Evolutionary conservation across 2,888 invertebrate species (phyloP), one percentile per base, ranked within the genome.

Genomic region (Ophonus ardosiacus): DNA sequence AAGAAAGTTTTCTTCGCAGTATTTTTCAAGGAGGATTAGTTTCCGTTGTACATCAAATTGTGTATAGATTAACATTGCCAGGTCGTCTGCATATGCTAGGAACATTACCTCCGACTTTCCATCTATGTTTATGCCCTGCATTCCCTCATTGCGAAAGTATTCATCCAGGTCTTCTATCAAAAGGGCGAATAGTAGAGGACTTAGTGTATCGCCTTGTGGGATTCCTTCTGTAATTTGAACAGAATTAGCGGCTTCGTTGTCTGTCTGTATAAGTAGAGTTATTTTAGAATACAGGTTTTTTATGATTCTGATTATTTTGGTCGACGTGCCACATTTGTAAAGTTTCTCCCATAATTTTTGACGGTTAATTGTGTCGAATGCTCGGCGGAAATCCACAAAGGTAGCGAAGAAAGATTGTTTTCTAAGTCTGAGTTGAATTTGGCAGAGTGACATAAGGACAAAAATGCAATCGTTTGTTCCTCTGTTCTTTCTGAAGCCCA

Each of bases 61-160:
- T 15, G 43, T 38, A 13, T 74, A 38, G 10, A n/a, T 40, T 17
- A 74, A 31, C 17, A 74, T 43, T 43, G 38, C 17, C 13, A 74
- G 38, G 43, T 74, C 43, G 15, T 74, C 74, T 6, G 71, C 71
- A 71, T 38, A 74, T 71, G 43, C 31, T 13, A 71, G 71, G 10
- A 71, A 17, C 13, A 71, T 15, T 15, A 71, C 2, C 24, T 71
- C 71, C 17, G 13, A n/a, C 3, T 13, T 15, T 6, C 38, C 38
- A 31, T 71, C 38, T 15, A 71, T 71, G 10, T 31, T 71, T 8
- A 71, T 40, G 13, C 71, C 71, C n/a, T 31, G 38, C 3, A 71
- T 40, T 4, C 71, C 71, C n/a, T 43, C 10, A 5, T 10, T 13
- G 38, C 43, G 13, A 13, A 71, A 17, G 10, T 71, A 24, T 10